Evolutionary conservation across 2,888 invertebrate species (phyloP).

Genomic region (Zaprionus bogoriensis): DNA sequence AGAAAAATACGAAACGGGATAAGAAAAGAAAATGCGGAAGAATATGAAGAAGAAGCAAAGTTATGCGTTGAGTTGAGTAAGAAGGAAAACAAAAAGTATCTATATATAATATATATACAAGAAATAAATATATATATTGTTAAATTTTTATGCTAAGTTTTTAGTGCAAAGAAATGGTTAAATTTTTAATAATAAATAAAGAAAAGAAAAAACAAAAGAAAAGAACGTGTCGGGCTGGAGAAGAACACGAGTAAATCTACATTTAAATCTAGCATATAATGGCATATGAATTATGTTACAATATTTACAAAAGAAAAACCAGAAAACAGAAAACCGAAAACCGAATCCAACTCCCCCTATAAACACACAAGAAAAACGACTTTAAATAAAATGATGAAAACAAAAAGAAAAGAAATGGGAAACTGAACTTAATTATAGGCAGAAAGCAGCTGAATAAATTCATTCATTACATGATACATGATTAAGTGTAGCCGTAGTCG

Average conservation of each 20-base stretch:
- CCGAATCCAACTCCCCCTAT: constrained; percentile 36
- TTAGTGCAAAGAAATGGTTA: constrained; percentile 68
- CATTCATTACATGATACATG: constrained; percentile 55
- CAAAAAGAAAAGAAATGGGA: constrained; percentile 14
- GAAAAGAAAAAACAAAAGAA: constrained; percentile 6
- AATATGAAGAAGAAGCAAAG: constrained; percentile 5
- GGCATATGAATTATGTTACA: constrained; percentile 69
- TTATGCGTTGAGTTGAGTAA: constrained; percentile 35
- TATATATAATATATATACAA: constrained; percentile 60
- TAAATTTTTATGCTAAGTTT: constrained; percentile 78
- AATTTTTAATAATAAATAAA: constrained; percentile 30
- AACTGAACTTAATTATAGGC: constrained; percentile 25
- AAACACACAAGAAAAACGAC: constrained; percentile 30
- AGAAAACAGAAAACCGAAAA: constrained; percentile 16
- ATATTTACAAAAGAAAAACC: constrained; percentile 60
- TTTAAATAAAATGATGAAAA: constrained; percentile 40
- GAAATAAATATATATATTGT: constrained; percentile 63
- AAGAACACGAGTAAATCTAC: constrained; percentile 53
- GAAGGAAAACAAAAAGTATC: constrained; percentile 43
- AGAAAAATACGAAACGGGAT: constrained; percentile 15
- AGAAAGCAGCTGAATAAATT: constrained; percentile 45
- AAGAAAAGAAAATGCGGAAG: constrained; percentile 19
- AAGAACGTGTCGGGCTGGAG: too few relatives aligned
- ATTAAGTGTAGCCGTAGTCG: constrained; percentile 61
- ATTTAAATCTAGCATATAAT: constrained; percentile 69